Percentiles rank a stretch among this genome's conserved stretches.
Evolutionary conservation across 2,888 invertebrate species (phyloP).

Genomic region (Alentia gelatinosa): DNA sequence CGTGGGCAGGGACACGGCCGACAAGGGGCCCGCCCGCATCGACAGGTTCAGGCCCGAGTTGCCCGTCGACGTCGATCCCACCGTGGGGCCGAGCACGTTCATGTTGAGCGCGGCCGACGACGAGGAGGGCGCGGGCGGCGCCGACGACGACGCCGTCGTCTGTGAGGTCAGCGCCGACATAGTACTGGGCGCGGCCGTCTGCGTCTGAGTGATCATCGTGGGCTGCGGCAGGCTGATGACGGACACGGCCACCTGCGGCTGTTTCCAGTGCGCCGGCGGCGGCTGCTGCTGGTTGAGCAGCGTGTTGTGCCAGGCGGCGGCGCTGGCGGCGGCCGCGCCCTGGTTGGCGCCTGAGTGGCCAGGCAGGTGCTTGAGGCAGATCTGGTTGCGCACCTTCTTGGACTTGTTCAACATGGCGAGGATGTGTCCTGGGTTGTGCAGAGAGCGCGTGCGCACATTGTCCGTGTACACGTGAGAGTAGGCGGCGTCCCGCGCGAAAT

Average conservation of each 20-base stretch:
- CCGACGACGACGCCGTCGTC: background rate
- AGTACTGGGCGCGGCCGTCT: background rate
- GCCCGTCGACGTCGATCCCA: background rate
- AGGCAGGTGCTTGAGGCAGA: constrained; percentile 12
- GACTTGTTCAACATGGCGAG: constrained; percentile 24
- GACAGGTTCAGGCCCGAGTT: constrained; percentile 33
- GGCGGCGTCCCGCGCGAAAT: constrained; percentile 65
- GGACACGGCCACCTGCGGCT: background rate
- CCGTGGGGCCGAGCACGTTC: background rate
- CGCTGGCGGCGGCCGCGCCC: background rate
- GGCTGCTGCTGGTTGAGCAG: background rate
- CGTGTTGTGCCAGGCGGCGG: too few relatives aligned
- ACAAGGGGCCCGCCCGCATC: constrained; percentile 55
- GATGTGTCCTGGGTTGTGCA: constrained; percentile 39
- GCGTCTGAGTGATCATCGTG: background rate
- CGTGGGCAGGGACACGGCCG: background rate
- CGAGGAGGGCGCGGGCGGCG: background rate
- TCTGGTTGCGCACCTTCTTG: background rate
- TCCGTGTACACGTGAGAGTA: constrained; percentile 67
- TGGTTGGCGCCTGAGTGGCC: background rate
- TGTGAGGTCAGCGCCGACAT: background rate
- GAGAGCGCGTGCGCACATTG: constrained; percentile 41
- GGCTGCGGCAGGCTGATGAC: background rate
- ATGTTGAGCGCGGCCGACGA: background rate
- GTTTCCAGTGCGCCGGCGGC: constrained; percentile 24